Evolutionary conservation across 1,140 invertebrate species (phyloP), one percentile per base, ranked within the genome.

Genomic region (Drusus annulatus): DNA sequence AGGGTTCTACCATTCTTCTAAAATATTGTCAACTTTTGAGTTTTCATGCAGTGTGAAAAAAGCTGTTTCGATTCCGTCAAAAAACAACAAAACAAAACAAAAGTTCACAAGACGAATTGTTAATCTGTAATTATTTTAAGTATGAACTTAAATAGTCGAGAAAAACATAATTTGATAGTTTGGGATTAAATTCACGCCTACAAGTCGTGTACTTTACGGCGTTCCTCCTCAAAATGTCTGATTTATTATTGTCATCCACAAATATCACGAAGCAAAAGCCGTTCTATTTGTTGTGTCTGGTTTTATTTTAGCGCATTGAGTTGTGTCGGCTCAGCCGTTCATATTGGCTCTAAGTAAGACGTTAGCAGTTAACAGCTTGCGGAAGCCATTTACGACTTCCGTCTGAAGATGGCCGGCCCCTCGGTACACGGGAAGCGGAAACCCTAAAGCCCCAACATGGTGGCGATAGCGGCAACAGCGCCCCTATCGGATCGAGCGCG

Each of bases 351-450:
- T 76, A 82, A 82, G 77, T 82, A 82, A 82, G 81, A 80, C 74
- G 81, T 82, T 82, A 79, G 81, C 81, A 82, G 81, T 80, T 80
- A 82, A 78, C 81, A 82, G 81, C 78, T 82, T 80, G 78, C 81
- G 81, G 81, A 82, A 82, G 81, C 74, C 78, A 63, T 82, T 80
- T 80, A 82, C 74, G 78, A 80, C 78, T 82, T 82, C 81, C 81
- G 81, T 52, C 73, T 78, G 81, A 82, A 82, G 81, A 82, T 82
- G 81, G 81, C 81, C 81, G 73, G 36, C 80, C 52, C 74, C 74
- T 74, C 19, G 73, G 71, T 78, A 51, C 76, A 74, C 68, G 80
- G 76, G 31, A 81, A 79, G 65, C 50, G 80, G 77, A 81, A 79
- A 45, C 76, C 36, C 56, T 76, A 79, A 81, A 65, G 58, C 58